Percentiles rank a stretch among this genome's conserved stretches.
These are phyloP conservation scores for Eubasilissa splendida DNA, from an alignment of 2,888 invertebrate species.

Conservation along the genomic window DNA sequence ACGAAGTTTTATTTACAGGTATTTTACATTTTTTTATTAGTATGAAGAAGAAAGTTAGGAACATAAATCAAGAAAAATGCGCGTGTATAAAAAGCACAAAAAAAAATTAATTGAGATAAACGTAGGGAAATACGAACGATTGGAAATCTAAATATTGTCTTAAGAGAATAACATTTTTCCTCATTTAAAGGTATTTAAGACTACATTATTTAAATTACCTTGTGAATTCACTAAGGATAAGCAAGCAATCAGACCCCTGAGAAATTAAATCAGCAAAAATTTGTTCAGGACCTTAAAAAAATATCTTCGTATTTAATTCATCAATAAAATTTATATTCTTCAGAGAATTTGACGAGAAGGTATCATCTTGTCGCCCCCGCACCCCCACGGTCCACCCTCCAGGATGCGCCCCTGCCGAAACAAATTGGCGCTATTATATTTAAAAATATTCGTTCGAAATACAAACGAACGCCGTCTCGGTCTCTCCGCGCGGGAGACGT, in stretches of 20 bases:
- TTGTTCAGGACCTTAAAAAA: not conserved
- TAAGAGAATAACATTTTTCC: too few species aligned
- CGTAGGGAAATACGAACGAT: too few species aligned
- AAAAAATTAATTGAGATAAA: too few species aligned
- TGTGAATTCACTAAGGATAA: not conserved
- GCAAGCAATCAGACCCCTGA: constrained; percentile 12
- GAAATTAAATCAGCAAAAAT: constrained; percentile 16
- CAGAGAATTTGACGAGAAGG: constrained; percentile 13
- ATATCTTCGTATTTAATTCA: constrained; percentile 7
- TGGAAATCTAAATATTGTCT: too few species aligned
- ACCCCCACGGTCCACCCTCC: not conserved
- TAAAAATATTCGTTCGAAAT: constrained; percentile 28
- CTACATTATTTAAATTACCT: too few species aligned
- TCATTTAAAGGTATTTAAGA: too few species aligned
- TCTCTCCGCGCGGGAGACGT: not conserved
- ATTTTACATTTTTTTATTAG: too few species aligned
- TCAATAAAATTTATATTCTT: constrained; percentile 28
- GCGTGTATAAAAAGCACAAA: too few species aligned
- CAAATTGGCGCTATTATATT: constrained; percentile 35
- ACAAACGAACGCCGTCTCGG: not conserved
- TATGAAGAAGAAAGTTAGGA: too few species aligned
- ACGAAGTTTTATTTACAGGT: too few species aligned
- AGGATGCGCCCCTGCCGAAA: constrained; percentile 16
- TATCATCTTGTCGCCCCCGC: not conserved
- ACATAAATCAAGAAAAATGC: too few species aligned